Conservation (phyloP, 2,888 invertebrate species). For the Lottia gigantea region DNA sequence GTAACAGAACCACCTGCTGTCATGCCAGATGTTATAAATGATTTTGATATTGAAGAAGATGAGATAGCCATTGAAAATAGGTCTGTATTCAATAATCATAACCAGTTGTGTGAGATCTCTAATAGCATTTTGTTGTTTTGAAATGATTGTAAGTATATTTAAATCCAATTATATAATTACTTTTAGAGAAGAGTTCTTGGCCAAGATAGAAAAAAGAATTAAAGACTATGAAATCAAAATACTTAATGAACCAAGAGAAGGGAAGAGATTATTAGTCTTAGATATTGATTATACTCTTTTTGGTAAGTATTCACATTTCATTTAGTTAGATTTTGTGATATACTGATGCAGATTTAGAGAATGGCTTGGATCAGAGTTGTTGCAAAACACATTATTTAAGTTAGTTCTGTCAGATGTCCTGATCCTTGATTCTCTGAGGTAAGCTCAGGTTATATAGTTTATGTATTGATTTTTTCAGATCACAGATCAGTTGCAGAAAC, state of each 20-base stretch:
- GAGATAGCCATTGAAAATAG: conserved; percentile 73
- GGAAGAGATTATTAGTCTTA: conserved; percentile 89
- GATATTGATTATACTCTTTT: conserved; percentile 97
- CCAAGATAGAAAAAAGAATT: conserved; percentile 79
- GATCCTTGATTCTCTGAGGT: not conserved
- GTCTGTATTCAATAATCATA: conserved; percentile 35
- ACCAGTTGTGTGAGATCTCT: not conserved
- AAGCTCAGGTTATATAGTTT: not conserved
- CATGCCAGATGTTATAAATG: conserved; percentile 86
- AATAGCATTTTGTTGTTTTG: not conserved
- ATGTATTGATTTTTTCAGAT: conserved; percentile 68
- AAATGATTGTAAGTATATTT: not conserved
- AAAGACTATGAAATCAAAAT: conserved; percentile 85
- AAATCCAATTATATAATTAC: no score
- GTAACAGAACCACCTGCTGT: conserved; percentile 84
- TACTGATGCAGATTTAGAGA: no score
- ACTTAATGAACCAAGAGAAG: conserved; percentile 83
- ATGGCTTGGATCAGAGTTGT: no score
- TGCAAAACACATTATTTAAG: no score
- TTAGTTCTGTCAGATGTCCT: not conserved
- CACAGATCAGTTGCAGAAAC: conserved; percentile 92
- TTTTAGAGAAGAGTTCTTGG: conserved; percentile 69
- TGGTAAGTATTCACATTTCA: conserved; percentile 68
- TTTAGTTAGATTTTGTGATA: no score
- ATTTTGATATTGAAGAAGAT: conserved; percentile 85